A percentile compares a stretch with the other conserved stretches of the same genome.
Evolutionary conservation across 2,888 invertebrate species (phyloP).

Genomic region (Ennomos fuscantarius): DNA sequence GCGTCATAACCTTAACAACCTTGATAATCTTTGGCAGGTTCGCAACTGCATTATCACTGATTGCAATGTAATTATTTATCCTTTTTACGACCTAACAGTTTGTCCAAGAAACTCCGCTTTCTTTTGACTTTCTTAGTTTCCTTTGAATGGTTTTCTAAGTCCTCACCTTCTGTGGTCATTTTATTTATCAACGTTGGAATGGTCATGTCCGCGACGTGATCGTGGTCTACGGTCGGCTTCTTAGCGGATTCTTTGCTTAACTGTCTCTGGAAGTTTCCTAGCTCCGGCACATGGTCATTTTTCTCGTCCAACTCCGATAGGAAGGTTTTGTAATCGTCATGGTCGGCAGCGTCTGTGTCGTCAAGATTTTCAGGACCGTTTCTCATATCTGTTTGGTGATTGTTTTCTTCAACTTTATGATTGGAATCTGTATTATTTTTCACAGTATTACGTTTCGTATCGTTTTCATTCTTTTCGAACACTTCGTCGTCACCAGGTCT

Average conservation of each 20-base stretch:
- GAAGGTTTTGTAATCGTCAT: constrained; percentile 61
- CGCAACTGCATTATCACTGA: constrained; percentile 61
- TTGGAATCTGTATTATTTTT: constrained; percentile 38
- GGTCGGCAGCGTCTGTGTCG: constrained; percentile 40
- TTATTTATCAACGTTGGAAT: constrained; percentile 76
- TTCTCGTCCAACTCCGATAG: constrained; percentile 70
- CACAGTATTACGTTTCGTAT: constrained; percentile 29
- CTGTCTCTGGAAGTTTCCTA: constrained; percentile 63
- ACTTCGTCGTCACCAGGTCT: constrained; percentile 69
- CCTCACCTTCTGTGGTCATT: constrained; percentile 70
- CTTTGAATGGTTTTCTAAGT: constrained; percentile 62
- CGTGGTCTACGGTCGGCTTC: constrained; percentile 47
- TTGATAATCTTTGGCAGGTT: constrained; percentile 77
- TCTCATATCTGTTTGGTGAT: constrained; percentile 43
- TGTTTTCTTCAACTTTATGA: constrained; percentile 43
- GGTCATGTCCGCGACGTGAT: constrained; percentile 65
- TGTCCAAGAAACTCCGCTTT: constrained; percentile 80
- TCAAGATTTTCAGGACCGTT: constrained; percentile 58
- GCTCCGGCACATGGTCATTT: constrained; percentile 72
- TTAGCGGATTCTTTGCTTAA: constrained; percentile 64
- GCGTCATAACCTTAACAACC: constrained; percentile 68
- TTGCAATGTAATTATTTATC: constrained; percentile 57
- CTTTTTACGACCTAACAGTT: constrained; percentile 77
- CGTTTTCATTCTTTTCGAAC: constrained; percentile 59
- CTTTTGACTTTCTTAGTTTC: constrained; percentile 73